Evolutionary conservation across 2,888 invertebrate genomes (phyloP), one percentile per base, ranked within the genome.

Genomic region (Salticus scenicus): DNA sequence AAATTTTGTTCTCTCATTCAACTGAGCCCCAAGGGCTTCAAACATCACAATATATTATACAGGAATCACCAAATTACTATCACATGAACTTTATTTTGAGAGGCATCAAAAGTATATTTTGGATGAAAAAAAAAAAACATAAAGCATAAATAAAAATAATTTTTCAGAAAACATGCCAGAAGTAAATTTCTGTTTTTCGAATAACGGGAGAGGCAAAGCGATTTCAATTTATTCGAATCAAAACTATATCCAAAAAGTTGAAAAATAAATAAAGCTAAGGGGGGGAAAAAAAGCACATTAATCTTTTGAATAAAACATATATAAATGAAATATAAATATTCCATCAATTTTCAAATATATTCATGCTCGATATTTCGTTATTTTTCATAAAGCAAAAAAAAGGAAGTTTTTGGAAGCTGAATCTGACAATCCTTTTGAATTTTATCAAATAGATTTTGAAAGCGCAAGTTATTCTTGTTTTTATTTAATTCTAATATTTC

Each of bases 251-350:
- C 7, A 10, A 37, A 37, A 37, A 37, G 10, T 7, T 37, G 10
- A 37, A 37, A 37, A 7, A 37, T 37, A 37, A 37, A 37, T 37
- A 37, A 37, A 4, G 37, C 10, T 37, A 10, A 37, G 37, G n/a
- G n/a, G n/a, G n/a, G n/a, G n/a, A n/a, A n/a, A n/a, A 37, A 4
- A 7, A 37, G 42, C 42, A 14, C 42, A 47, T 47, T 47, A 57
- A 24, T 57, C 20, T 57, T 24, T 57, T 57, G 57, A 57, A 57
- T 57, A 57, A 57, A 57, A 57, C 57, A 57, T 57, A n/a, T n/a
- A n/a, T n/a, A n/a, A n/a, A n/a, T n/a, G n/a, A n/a, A n/a, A n/a
- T n/a, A n/a, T n/a, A n/a, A 57, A 57, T 24, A 57, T 24, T 57
- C 24, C 57, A 57, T 57, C 57, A 57, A 24, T 57, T 57, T 57